phyloP scores from a whole-genome alignment of 2,888 invertebrate species.

The Nomada flava region DNA sequence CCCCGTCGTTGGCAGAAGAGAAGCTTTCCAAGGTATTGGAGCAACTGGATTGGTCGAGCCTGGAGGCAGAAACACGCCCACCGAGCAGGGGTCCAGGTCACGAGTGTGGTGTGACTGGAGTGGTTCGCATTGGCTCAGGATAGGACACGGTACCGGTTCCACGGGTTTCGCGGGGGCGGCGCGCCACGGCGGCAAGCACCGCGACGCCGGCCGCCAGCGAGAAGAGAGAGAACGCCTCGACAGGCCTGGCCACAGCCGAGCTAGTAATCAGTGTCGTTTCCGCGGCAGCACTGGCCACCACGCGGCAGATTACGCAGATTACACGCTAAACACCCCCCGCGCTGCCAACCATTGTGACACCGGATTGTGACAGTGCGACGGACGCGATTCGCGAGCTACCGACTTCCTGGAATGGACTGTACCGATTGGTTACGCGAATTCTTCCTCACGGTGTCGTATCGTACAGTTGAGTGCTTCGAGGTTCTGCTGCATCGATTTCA shows the following conservation, averaged over 20 bases:
- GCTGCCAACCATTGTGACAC: constrained; percentile 39
- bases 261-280: constrained; percentile 84
- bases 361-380: constrained; percentile 54
- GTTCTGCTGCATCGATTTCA: too few relatives aligned
- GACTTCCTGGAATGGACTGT: neutral
- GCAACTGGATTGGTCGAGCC: constrained; percentile 29
- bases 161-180: constrained; percentile 81
- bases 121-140: constrained; percentile 76
- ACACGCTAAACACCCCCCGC: constrained; percentile 36
- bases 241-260: constrained; percentile 76
- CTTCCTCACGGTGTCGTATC: too few relatives aligned
- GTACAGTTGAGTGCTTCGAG: too few relatives aligned
- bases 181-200: constrained; percentile 70
- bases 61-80: constrained; percentile 68
- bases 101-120: constrained; percentile 69
- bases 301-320: constrained; percentile 77
- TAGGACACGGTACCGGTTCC: constrained; percentile 75
- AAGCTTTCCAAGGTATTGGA: neutral
- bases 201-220: constrained; percentile 66
- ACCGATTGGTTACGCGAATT: neutral
- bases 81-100: constrained; percentile 70
- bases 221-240: constrained; percentile 62
- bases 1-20: neutral
- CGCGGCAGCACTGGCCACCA: constrained; percentile 82
- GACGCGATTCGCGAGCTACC: constrained; percentile 1